Conservation (phyloP, 2,888 invertebrate genomes). For the Merodon equestris region DNA sequence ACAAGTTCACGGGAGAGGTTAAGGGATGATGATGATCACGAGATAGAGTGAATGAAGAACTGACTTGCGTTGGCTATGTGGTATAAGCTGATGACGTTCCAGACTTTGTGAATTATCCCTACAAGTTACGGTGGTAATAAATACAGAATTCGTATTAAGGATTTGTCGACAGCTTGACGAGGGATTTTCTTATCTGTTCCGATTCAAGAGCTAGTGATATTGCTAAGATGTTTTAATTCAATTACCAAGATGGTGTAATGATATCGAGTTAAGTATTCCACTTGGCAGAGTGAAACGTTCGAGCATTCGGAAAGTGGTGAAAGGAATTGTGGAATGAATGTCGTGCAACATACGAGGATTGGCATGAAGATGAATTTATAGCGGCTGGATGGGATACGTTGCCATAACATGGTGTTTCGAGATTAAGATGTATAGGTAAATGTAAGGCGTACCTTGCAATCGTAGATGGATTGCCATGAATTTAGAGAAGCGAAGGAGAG, state of each 20-base stretch:
- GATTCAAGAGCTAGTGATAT: constrained; percentile 18
- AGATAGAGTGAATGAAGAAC: constrained; percentile 5
- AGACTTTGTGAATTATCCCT: constrained; percentile 44
- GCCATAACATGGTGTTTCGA: too few species aligned
- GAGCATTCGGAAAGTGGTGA: too few species aligned
- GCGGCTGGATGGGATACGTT: too few species aligned
- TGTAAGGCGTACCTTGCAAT: too few species aligned
- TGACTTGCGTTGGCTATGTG: neutral
- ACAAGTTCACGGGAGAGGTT: constrained; percentile 47
- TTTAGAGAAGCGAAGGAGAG: too few species aligned
- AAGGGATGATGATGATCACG: constrained; percentile 1
- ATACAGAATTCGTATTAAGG: constrained; percentile 33
- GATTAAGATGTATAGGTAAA: too few species aligned
- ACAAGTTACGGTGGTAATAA: constrained; percentile 48
- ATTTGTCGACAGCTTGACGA: constrained; percentile 23
- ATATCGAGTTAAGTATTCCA: constrained; percentile 35
- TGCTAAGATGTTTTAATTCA: constrained; percentile 41
- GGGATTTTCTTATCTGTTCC: constrained; percentile 29
- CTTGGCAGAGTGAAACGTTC: constrained; percentile 26
- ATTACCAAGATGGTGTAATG: constrained; percentile 29
- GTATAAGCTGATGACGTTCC: constrained; percentile 24
- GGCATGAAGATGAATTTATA: too few species aligned
- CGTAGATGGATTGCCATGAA: too few species aligned
- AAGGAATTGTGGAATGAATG: too few species aligned
- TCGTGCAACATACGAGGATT: too few species aligned